Base-by-base conservation (phyloP, 2,888 invertebrate genomes). In the Allacma fusca region DNA sequence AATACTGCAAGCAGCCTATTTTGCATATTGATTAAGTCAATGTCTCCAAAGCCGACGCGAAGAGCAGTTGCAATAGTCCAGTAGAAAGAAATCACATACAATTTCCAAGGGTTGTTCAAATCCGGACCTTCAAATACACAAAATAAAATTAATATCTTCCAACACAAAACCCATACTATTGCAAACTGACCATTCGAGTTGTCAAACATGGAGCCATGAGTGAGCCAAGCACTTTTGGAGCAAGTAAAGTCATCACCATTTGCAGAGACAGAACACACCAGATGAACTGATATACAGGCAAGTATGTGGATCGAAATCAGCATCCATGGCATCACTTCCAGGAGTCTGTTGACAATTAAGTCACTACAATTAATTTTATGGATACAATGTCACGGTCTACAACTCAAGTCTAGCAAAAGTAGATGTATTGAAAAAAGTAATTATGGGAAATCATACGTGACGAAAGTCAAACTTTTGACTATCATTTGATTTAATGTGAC, bases 321-420 rank as follows among this genome's bases (percentile, higher is more conserved):
- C 79, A 81, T 78, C 28, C 81, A 26, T 1, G 84, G 84, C 16
- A 80, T 73, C 43, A 84, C 80, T 80, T 84, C 81, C 9, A 82
- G 23, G 0, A 84, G 67, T 40, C 82, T 83, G 34, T 16, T 34
- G 59, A n/a, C n/a, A 43, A n/a, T 16, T 1, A 68, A 75, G 16
- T 28, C n/a, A n/a, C n/a, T n/a, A n/a, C 28, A 67, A 29, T 67
- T 12, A 67, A 24, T 28, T 67, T 16, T 29, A n/a, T n/a, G n/a
- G n/a, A n/a, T n/a, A n/a, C n/a, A n/a, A n/a, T n/a, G n/a, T n/a
- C n/a, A n/a, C n/a, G n/a, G n/a, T n/a, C n/a, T n/a, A n/a, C n/a
- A n/a, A n/a, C n/a, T n/a, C n/a, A n/a, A n/a, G n/a, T n/a, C n/a
- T n/a, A n/a, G n/a, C n/a, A 65, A 26, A 34, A 34, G 34, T 34